phyloP scores from a whole-genome alignment of 2,113 vertebrate species.

The Rhinichthys klamathensis region DNA sequence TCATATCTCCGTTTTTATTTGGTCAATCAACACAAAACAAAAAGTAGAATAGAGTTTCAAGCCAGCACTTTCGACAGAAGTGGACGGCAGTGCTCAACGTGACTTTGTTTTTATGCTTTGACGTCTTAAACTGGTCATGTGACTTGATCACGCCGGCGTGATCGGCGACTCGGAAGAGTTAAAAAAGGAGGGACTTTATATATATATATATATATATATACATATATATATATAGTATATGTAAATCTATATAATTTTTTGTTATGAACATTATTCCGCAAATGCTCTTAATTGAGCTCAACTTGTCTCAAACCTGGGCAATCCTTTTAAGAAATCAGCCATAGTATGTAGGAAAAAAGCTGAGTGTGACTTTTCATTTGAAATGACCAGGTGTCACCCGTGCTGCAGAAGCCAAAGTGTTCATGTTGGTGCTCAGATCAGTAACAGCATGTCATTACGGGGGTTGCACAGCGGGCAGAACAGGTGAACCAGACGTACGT shows the following conservation, averaged over 20 bases:
- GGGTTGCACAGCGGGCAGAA: slow-evolving; percentile 21
- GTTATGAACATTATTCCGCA: neutral
- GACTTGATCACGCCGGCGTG: no score
- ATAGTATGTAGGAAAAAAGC: neutral
- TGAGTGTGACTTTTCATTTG: slow-evolving; percentile 37
- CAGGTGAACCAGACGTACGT: slow-evolving; percentile 53
- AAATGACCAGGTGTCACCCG: slow-evolving; percentile 31
- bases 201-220: no score
- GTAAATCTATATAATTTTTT: neutral
- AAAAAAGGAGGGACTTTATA: neutral
- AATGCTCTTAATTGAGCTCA: neutral
- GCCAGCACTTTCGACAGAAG: no score
- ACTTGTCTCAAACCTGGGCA: neutral
- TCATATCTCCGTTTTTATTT: no score
- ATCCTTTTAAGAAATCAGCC: neutral
- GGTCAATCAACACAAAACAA: no score
- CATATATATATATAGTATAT: no score
- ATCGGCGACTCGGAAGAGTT: no score
- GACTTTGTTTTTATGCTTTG: no score
- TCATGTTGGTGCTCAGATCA: slow-evolving; percentile 48
- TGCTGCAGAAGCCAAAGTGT: slow-evolving; percentile 39
- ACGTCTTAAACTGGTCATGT: no score
- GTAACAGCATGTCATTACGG: slow-evolving; percentile 47
- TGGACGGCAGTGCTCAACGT: no score
- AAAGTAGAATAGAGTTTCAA: no score